These are phyloP conservation scores for Lysandra bellargus DNA, from an alignment of 2,888 invertebrate genomes.

Conservation along the genomic window DNA sequence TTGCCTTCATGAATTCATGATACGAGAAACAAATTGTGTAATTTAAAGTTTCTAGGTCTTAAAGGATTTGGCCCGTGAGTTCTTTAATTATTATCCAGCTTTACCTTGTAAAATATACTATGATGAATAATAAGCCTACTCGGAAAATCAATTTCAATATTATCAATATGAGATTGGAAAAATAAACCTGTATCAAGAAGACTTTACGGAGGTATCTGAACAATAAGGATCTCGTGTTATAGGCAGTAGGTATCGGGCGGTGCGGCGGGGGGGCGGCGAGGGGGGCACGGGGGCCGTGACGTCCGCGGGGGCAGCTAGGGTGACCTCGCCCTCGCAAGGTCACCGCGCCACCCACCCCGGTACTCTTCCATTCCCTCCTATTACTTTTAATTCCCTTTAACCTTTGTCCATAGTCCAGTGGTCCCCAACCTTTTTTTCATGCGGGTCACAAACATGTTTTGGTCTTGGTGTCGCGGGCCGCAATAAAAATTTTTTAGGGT, in stretches of 20 bases:
- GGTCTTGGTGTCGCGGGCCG: too few relatives aligned
- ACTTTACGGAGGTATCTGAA: background rate
- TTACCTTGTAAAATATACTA: background rate
- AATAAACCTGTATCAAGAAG: background rate
- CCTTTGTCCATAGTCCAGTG: conserved; percentile 18
- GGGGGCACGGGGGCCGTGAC: conserved; percentile 63
- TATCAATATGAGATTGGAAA: background rate
- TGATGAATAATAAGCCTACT: too few relatives aligned
- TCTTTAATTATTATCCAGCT: background rate
- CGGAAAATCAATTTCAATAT: background rate
- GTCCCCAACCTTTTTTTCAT: too few relatives aligned
- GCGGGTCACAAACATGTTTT: too few relatives aligned
- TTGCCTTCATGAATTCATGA: too few relatives aligned
- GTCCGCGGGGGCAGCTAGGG: conserved; percentile 65
- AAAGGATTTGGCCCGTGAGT: too few relatives aligned
- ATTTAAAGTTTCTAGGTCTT: background rate
- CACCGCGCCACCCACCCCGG: conserved; percentile 59
- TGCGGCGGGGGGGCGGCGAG: conserved; percentile 43
- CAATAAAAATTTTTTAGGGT: too few relatives aligned
- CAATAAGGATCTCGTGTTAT: conserved; percentile 21
- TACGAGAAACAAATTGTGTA: background rate
- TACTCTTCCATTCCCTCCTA: conserved; percentile 60
- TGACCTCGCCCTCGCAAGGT: conserved; percentile 76
- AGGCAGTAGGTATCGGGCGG: background rate
- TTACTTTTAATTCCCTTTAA: conserved; percentile 34